Percentiles rank a stretch among this genome's conserved stretches.
Conservation (phyloP, 2,888 invertebrate species). For the Sphinx pinastri region DNA sequence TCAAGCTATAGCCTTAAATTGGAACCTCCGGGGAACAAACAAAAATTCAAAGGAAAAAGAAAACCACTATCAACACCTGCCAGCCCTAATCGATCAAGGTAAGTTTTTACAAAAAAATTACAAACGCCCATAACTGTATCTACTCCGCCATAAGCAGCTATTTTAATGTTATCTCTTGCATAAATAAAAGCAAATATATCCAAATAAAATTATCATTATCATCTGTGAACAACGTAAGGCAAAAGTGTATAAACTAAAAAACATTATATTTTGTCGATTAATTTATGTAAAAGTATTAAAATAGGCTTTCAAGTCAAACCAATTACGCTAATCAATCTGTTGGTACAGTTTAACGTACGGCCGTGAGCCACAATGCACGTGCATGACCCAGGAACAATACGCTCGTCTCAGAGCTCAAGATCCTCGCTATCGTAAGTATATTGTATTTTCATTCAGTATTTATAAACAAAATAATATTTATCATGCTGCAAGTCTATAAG, state of each 20-base stretch:
- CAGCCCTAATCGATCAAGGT: constrained; percentile 91
- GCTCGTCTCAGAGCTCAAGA: constrained; percentile 93
- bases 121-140: too few relatives aligned
- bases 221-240: too few relatives aligned
- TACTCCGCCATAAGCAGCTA: too few relatives aligned
- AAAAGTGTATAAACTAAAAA: too few relatives aligned
- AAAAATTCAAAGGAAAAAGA: constrained; percentile 94
- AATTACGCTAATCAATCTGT: not conserved
- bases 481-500: too few relatives aligned
- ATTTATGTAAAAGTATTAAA: too few relatives aligned
- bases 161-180: too few relatives aligned
- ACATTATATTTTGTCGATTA: too few relatives aligned
- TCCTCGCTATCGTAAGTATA: constrained; percentile 88
- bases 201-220: too few relatives aligned
- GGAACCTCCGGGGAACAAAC: constrained; percentile 94
- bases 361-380: constrained; percentile 96
- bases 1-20: constrained; percentile 98
- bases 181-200: too few relatives aligned
- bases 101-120: not conserved
- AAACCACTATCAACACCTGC: constrained; percentile 97
- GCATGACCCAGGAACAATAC: constrained; percentile 97
- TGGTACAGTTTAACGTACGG: constrained; percentile 70
- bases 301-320: too few relatives aligned
- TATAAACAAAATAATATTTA: not conserved
- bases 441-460: not conserved